A percentile compares a stretch with the other conserved stretches of the same genome.
These are phyloP conservation scores for Rhipidura dahli DNA, from an alignment of 2,113 vertebrate species.

Conservation along the genomic window DNA sequence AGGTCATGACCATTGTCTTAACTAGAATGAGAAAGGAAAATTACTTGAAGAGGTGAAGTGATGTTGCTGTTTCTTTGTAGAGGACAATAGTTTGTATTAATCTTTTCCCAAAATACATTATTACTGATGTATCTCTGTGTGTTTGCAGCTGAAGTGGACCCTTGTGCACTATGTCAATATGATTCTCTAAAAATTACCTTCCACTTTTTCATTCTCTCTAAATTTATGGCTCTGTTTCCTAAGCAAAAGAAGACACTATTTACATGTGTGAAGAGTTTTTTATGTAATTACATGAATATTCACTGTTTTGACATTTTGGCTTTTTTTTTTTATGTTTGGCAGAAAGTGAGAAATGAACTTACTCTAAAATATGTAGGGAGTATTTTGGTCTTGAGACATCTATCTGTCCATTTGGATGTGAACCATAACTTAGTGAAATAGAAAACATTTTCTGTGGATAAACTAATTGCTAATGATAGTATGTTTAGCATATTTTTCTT, in stretches of 20 bases:
- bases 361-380: background rate
- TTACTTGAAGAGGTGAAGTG: background rate
- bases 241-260: background rate
- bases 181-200: background rate
- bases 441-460: background rate
- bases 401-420: background rate
- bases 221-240: background rate
- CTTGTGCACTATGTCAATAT: background rate
- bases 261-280: background rate
- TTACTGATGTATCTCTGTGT: background rate
- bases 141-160: background rate
- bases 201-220: background rate
- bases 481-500: background rate
- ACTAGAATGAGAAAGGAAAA: background rate
- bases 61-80: background rate
- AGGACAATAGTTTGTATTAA: background rate
- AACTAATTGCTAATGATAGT: background rate
- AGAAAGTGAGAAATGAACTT: background rate
- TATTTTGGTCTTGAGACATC: background rate
- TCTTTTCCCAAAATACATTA: background rate
- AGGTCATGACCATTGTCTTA: background rate
- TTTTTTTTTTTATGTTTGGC: background rate
- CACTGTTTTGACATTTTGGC: background rate
- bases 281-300: background rate
- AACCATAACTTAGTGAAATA: background rate